phyloP scores from a whole-genome alignment of 2,888 invertebrate species.

The Tridacna gigas region DNA sequence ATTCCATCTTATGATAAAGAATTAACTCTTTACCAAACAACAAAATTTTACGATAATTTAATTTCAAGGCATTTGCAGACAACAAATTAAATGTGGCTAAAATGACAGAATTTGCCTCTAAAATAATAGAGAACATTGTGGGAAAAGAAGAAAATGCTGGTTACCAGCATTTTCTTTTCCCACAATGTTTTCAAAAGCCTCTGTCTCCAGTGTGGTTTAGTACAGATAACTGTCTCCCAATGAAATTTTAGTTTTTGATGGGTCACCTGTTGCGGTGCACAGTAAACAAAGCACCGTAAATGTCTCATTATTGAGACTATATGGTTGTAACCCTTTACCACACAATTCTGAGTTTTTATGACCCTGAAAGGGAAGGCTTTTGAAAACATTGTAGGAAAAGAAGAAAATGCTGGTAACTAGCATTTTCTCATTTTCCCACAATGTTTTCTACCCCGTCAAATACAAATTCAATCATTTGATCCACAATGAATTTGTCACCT shows the following conservation, averaged over 20 bases:
- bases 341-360: neutral
- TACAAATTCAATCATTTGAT: neutral
- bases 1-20: no score
- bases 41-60: no score
- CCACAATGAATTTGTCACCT: neutral
- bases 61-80: no score
- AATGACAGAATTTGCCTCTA: neutral
- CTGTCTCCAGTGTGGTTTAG: no score
- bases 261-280: no score
- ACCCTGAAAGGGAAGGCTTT: neutral
- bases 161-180: neutral
- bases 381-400: conserved; percentile 10
- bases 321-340: neutral
- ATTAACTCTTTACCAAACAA: no score
- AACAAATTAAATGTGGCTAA: neutral
- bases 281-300: no score
- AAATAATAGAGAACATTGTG: neutral
- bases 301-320: no score
- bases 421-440: neutral
- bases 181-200: neutral
- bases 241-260: no score
- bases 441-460: neutral
- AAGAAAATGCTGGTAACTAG: conserved; percentile 3
- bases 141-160: neutral
- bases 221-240: no score